Evolutionary conservation across 2,113 vertebrate genomes (phyloP).

Genomic region (Mus spicilegus): DNA sequence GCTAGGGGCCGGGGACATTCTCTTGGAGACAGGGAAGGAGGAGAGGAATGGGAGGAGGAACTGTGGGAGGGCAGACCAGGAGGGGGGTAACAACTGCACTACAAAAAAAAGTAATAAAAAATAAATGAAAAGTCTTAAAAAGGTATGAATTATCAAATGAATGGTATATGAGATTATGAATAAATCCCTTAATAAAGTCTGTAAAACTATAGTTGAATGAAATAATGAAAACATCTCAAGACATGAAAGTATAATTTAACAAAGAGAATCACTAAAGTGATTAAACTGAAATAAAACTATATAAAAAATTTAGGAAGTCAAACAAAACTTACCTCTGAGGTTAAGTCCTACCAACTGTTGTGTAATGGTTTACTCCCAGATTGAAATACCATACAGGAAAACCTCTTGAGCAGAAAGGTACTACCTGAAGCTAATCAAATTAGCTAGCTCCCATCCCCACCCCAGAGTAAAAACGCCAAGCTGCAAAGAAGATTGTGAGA

Average conservation of each 20-base stretch:
- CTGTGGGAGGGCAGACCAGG: too few species aligned
- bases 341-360: not conserved
- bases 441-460: not conserved
- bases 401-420: not conserved
- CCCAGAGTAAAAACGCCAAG: too few species aligned
- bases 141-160: too few species aligned
- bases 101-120: too few species aligned
- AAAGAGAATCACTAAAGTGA: not conserved
- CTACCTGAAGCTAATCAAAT: not conserved
- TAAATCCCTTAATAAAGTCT: not conserved
- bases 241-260: not conserved
- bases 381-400: not conserved
- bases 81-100: too few species aligned
- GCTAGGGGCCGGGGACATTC: too few species aligned
- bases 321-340: not conserved
- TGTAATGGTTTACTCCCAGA: not conserved
- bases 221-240: not conserved
- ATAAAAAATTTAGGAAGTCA: not conserved
- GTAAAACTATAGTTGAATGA: not conserved
- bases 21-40: too few species aligned
- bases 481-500: not conserved
- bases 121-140: too few species aligned
- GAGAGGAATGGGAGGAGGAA: too few species aligned
- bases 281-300: not conserved
- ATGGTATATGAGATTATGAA: not conserved